phyloP scores from a whole-genome alignment of 2,113 vertebrate genomes.

The Ceyx cyanopectus region DNA sequence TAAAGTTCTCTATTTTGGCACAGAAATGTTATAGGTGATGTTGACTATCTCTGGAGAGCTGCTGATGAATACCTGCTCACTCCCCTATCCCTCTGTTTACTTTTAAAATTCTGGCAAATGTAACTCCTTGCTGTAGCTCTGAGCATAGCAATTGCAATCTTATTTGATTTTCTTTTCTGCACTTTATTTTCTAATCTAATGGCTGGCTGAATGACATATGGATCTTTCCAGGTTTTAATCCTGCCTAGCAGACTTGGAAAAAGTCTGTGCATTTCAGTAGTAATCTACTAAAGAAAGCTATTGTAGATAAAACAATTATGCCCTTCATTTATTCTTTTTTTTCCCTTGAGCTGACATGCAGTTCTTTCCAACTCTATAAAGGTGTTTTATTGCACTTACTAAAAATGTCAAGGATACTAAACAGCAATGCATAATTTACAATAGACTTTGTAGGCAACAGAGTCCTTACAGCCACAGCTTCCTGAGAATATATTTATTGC shows the following conservation, averaged over 20 bases:
- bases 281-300: constrained; percentile 61
- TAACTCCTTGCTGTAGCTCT: neutral
- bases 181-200: constrained; percentile 36
- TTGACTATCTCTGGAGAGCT: neutral
- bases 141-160: neutral
- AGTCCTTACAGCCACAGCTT: constrained; percentile 60
- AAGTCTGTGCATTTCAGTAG: constrained; percentile 34
- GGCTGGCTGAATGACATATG: constrained; percentile 20
- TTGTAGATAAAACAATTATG: constrained; percentile 67
- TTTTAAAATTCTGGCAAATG: neutral
- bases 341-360: constrained; percentile 46
- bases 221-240: constrained; percentile 47
- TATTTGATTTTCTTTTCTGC: constrained; percentile 24
- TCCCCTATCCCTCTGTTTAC: neutral
- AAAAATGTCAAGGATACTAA: constrained; percentile 72
- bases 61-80: neutral
- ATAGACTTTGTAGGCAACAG: constrained; percentile 48
- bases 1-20: neutral
- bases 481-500: constrained; percentile 62
- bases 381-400: constrained; percentile 68
- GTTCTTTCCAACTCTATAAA: constrained; percentile 68
- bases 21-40: neutral
- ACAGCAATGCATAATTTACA: constrained; percentile 73
- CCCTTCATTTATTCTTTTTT: constrained; percentile 61
- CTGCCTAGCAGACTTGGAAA: neutral